Evolutionary conservation across 2,888 invertebrate genomes (phyloP), one percentile per base, ranked within the genome.

Genomic region (Eupithecia pulchellata): DNA sequence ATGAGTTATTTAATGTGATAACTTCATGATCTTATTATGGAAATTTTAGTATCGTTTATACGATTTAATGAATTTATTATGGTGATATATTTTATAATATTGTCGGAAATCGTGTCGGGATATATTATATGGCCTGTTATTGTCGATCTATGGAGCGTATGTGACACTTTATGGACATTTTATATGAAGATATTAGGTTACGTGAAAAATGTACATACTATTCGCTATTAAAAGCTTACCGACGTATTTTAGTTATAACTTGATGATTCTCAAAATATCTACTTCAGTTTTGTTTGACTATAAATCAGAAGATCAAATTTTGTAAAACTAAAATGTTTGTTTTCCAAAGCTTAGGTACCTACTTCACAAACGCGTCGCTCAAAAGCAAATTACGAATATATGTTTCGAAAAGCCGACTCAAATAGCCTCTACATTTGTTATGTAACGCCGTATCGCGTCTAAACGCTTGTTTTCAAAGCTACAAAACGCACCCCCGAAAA

Each of bases 1-100:
- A 88, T 86, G 91, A 92, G 87, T 88, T 91, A 90, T 91, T 90
- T 89, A 90, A 88, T 86, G 87, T 84, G 81, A 81, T 81, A 79
- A 72, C 75, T 83, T 83, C 76, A 87, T 85, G 84, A 87, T 86
- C 81, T 81, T 81, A 83, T 81, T 82, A 81, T 80, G 79, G 74
- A 76, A 77, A 82, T 83, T 83, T 81, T 78, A 80, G 79, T 77
- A 77, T 74, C 75, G 75, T 76, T 78, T 77, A 77, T 72, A 75
- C 76, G 78, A 75, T 69, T 65, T 77, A 77, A 79, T 79, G 77
- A 78, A 80, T 80, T 78, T 79, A 80, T 78, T 78, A 79, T 78
- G 71, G 75, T 68, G 74, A 75, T 80, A 74, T 78, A 70, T 75
- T 72, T 68, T 75, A 73, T 74, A 69, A 74, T 78, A 75, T 67